Evolutionary conservation across 2,113 vertebrate species (phyloP).

Genomic region (Galeopterus variegatus): DNA sequence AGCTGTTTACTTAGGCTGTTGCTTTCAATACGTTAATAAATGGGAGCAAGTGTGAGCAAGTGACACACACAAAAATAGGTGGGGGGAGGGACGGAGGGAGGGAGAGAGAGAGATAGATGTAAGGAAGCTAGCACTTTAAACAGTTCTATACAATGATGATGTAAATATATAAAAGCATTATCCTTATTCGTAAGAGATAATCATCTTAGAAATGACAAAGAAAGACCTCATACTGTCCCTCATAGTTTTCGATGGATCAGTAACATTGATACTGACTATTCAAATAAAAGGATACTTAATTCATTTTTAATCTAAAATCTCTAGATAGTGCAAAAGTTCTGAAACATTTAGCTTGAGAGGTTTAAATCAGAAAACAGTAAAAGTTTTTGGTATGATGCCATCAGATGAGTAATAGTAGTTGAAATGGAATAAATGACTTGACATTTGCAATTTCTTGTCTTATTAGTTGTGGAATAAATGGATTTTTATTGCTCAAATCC

Average conservation of each 20-base stretch:
- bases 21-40: background rate
- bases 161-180: background rate
- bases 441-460: background rate
- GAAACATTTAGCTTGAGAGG: background rate
- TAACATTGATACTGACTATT: constrained; percentile 26
- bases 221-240: background rate
- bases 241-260: background rate
- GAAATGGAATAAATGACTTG: background rate
- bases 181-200: background rate
- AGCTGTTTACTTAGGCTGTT: background rate
- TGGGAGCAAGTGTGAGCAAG: background rate
- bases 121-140: background rate
- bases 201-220: background rate
- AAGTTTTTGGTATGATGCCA: background rate
- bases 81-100: background rate
- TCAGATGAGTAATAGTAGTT: background rate
- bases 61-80: too few species aligned
- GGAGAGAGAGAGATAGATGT: background rate
- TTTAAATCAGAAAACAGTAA: background rate
- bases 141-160: background rate
- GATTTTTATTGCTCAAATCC: background rate
- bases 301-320: background rate
- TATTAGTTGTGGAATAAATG: background rate
- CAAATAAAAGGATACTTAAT: background rate
- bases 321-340: background rate